Conservation (phyloP, 2,888 invertebrate genomes). For the Perizoma flavofasciatum region DNA sequence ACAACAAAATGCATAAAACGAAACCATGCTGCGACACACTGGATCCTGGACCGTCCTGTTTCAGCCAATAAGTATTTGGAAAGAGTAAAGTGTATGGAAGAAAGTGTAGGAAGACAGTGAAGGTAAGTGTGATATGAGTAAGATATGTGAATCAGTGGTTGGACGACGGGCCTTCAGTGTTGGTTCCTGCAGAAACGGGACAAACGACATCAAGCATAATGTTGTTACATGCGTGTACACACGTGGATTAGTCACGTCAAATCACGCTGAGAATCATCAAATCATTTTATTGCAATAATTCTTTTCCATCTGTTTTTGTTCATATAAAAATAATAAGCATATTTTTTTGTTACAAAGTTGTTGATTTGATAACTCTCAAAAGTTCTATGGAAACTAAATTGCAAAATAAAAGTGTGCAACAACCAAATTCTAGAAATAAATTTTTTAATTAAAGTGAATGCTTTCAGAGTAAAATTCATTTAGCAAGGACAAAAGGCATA, state of each 20-base stretch:
- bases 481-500: conserved; percentile 37
- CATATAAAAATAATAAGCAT: background rate
- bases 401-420: conserved; percentile 41
- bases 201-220: conserved; percentile 75
- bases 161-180: conserved; percentile 76
- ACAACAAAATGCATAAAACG: conserved; percentile 81
- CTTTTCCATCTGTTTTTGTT: no score
- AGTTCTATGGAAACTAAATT: conserved; percentile 36
- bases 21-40: conserved; percentile 77
- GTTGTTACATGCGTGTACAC: conserved; percentile 76
- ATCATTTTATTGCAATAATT: background rate
- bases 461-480: conserved; percentile 37
- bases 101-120: conserved; percentile 26
- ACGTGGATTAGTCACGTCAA: conserved; percentile 65
- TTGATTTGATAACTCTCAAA: conserved; percentile 38
- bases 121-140: conserved; percentile 40
- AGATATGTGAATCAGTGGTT: conserved; percentile 64
- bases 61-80: conserved; percentile 54
- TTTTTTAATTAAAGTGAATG: conserved; percentile 30
- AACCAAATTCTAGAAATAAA: conserved; percentile 37
- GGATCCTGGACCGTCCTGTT: conserved; percentile 64
- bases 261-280: conserved; percentile 35
- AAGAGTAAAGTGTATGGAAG: conserved; percentile 30
- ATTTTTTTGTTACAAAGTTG: background rate
- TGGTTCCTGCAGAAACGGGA: conserved; percentile 79